These are phyloP conservation scores for Dryadula phaetusa DNA, from an alignment of 2,888 invertebrate genomes.

Conservation along the genomic window DNA sequence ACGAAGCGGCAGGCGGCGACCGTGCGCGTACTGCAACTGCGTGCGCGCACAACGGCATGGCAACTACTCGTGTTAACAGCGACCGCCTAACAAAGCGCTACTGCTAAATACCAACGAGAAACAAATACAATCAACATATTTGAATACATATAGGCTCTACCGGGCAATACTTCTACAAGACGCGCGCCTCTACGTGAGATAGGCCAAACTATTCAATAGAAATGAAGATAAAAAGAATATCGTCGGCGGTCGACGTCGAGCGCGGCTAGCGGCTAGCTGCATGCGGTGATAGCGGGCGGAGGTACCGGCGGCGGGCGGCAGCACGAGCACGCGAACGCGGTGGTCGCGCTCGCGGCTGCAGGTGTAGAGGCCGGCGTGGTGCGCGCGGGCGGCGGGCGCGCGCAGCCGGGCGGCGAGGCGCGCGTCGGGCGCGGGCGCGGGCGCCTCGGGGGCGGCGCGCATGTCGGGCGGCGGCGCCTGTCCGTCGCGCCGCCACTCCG, in stretches of 20 bases:
- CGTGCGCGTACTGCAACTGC: not conserved
- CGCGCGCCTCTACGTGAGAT: not conserved
- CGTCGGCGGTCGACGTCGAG: not conserved
- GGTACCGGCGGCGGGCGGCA: slow-evolving; percentile 38
- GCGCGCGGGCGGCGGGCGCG: slow-evolving; percentile 56
- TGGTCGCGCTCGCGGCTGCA: slow-evolving; percentile 58
- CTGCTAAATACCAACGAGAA: slow-evolving; percentile 23
- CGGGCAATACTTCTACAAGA: slow-evolving; percentile 13
- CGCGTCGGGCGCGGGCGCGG: slow-evolving; percentile 43
- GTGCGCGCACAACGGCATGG: not conserved
- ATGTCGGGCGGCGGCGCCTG: slow-evolving; percentile 58
- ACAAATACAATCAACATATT: not conserved
- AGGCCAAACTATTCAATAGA: not conserved
- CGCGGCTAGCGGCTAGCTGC: not conserved
- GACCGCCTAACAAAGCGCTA: slow-evolving; percentile 33
- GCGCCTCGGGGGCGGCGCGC: slow-evolving; percentile 51
- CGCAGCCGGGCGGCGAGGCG: slow-evolving; percentile 59
- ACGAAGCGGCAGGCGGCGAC: not conserved
- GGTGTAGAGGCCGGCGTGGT: slow-evolving; percentile 67
- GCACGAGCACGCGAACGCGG: slow-evolving; percentile 57
- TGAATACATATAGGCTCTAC: slow-evolving; percentile 22
- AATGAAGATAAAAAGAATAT: not conserved
- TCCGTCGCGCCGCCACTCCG: slow-evolving; percentile 57
- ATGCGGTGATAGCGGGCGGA: not conserved
- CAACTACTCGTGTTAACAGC: not conserved